phyloP scores from a whole-genome alignment of 2,888 invertebrate species.

The Atrina japonica region DNA sequence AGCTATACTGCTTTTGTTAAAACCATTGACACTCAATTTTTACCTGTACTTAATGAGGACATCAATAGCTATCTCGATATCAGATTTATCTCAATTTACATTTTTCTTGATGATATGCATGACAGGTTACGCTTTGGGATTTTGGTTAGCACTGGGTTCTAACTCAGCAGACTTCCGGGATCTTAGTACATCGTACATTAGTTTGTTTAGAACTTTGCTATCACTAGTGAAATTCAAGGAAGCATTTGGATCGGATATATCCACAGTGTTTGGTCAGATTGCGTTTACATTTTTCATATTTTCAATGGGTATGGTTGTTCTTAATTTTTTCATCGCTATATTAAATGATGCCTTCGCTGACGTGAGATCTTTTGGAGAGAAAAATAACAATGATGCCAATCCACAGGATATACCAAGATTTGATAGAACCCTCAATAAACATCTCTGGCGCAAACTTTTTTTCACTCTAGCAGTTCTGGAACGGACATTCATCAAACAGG shows the following conservation, averaged over 20 bases:
- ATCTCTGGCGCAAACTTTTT: conserved; percentile 7
- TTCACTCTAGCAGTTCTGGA: no score
- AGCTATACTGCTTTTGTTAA: conserved; percentile 4
- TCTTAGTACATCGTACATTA: not conserved
- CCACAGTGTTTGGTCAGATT: not conserved
- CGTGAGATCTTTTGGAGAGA: not conserved
- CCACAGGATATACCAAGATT: not conserved
- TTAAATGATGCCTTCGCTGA: conserved; percentile 14
- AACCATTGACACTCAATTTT: conserved; percentile 9
- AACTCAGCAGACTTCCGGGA: conserved; percentile 3
- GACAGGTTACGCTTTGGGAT: conserved; percentile 6
- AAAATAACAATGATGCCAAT: not conserved
- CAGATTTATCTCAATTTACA: conserved; percentile 3
- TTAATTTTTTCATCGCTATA: conserved; percentile 20
- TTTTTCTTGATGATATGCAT: conserved; percentile 6
- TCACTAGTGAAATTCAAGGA: conserved; percentile 6
- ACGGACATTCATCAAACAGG: not conserved
- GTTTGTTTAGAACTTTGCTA: conserved; percentile 5
- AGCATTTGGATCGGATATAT: conserved; percentile 3
- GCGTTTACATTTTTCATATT: conserved; percentile 12
- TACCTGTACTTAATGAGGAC: conserved; percentile 26
- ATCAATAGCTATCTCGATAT: conserved; percentile 1
- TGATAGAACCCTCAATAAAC: conserved; percentile 3
- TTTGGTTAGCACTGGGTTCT: not conserved
- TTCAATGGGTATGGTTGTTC: conserved; percentile 3